These are phyloP conservation scores for Sternarchorhynchus goeldii DNA, from an alignment of 2,797 vertebrate species.

Conservation along the genomic window DNA sequence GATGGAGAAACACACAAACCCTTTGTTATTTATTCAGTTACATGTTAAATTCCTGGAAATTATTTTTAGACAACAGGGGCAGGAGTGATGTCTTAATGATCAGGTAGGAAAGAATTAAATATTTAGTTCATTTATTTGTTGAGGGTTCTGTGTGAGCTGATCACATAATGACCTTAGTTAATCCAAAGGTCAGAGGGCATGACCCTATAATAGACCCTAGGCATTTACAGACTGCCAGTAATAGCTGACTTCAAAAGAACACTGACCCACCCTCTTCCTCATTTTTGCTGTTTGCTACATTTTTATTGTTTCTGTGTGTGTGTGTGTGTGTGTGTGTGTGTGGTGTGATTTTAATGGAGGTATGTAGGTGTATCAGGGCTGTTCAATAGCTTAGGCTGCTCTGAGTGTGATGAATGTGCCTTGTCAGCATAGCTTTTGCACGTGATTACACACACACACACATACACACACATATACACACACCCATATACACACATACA, in stretches of 20 bases:
- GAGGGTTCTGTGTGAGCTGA: no score
- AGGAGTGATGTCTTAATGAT: no score
- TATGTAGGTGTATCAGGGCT: slow-evolving; percentile 2
- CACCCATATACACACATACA: background rate
- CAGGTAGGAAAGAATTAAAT: no score
- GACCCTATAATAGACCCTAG: background rate
- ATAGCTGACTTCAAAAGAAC: background rate
- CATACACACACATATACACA: background rate
- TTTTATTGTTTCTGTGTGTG: slow-evolving; percentile 2
- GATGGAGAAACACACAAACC: background rate
- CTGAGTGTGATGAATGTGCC: background rate
- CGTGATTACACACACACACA: background rate
- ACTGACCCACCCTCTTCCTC: background rate
- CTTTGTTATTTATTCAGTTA: background rate
- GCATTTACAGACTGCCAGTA: background rate
- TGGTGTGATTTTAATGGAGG: background rate
- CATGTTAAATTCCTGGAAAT: background rate
- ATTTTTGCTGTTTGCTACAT: slow-evolving; percentile 10
- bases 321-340: slow-evolving; percentile 6
- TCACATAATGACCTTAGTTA: slow-evolving; percentile 4
- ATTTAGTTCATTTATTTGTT: no score
- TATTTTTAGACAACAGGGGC: no score
- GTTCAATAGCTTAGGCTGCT: background rate
- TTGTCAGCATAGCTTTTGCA: background rate
- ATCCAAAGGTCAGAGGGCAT: background rate